Evolutionary conservation across 2,113 vertebrate genomes (phyloP).

Genomic region (Rhizomys pruinosus): DNA sequence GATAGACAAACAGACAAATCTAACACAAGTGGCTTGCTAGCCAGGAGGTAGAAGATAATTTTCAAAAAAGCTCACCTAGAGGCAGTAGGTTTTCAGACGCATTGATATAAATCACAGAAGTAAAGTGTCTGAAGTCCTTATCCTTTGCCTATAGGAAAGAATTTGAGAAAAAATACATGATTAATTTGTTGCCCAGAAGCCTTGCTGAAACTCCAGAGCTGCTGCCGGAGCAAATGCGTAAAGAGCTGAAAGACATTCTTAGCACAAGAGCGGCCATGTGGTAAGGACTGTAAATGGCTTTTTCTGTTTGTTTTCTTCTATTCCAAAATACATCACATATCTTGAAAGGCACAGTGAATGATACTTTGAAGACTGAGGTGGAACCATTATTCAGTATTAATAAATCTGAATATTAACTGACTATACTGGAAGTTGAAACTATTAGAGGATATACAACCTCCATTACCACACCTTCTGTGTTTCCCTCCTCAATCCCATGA

Average conservation of each 20-base stretch:
- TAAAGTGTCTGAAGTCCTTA: slow-evolving; percentile 89
- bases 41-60: not conserved
- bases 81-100: slow-evolving; percentile 90
- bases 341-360: slow-evolving; percentile 32
- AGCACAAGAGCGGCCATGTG: not conserved
- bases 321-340: slow-evolving; percentile 14
- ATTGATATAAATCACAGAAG: slow-evolving; percentile 88
- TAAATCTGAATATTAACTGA: slow-evolving; percentile 2
- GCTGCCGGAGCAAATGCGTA: not conserved
- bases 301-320: slow-evolving; percentile 5
- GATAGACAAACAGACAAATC: not conserved
- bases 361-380: not conserved
- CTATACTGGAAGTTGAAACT: slow-evolving; percentile 50
- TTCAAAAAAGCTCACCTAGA: slow-evolving; percentile 84
- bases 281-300: not conserved
- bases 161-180: slow-evolving; percentile 33
- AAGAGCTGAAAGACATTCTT: not conserved
- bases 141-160: slow-evolving; percentile 86
- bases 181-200: slow-evolving; percentile 21
- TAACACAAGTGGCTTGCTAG: not conserved
- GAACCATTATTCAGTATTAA: slow-evolving; percentile 17
- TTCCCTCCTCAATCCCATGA: not conserved
- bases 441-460: not conserved
- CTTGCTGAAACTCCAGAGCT: not conserved
- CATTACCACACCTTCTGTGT: not conserved